A percentile compares a stretch with the other conserved stretches of the same genome.
These are phyloP conservation scores for Ganaspis sp. DNA, from an alignment of 1,140 invertebrate species.

Conservation along the genomic window DNA sequence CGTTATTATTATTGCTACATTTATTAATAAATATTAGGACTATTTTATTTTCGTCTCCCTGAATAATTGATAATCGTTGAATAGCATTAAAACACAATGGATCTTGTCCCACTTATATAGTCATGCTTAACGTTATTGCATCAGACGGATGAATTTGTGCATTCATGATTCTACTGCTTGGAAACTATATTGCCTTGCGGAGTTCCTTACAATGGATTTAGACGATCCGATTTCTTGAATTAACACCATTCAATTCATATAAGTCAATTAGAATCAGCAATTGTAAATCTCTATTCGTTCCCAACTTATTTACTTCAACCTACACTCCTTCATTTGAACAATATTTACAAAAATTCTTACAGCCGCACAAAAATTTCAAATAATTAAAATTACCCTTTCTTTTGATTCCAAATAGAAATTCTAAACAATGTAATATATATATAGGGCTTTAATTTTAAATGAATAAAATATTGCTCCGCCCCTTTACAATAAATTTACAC, in stretches of 20 bases:
- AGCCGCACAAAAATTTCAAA: too few relatives aligned
- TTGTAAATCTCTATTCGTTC: too few relatives aligned
- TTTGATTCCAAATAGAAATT: too few relatives aligned
- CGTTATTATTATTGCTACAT: too few relatives aligned
- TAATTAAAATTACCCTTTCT: too few relatives aligned
- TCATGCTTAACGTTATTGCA: not conserved
- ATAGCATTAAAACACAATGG: not conserved
- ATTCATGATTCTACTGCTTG: not conserved
- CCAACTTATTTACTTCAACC: not conserved
- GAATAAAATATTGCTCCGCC: too few relatives aligned
- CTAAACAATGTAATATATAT: too few relatives aligned
- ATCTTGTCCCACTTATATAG: not conserved
- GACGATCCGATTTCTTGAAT: not conserved
- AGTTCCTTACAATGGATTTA: not conserved
- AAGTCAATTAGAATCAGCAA: not conserved
- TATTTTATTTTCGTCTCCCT: not conserved
- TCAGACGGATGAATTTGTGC: not conserved
- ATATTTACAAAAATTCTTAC: too few relatives aligned
- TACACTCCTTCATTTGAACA: not conserved
- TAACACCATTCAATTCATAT: not conserved
- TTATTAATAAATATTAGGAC: too few relatives aligned
- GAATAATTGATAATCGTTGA: not conserved
- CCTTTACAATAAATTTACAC: too few relatives aligned
- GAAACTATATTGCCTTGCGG: not conserved
- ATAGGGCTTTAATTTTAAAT: too few relatives aligned